phyloP scores from a whole-genome alignment of 2,113 vertebrate genomes.

The Scolopax mira region DNA sequence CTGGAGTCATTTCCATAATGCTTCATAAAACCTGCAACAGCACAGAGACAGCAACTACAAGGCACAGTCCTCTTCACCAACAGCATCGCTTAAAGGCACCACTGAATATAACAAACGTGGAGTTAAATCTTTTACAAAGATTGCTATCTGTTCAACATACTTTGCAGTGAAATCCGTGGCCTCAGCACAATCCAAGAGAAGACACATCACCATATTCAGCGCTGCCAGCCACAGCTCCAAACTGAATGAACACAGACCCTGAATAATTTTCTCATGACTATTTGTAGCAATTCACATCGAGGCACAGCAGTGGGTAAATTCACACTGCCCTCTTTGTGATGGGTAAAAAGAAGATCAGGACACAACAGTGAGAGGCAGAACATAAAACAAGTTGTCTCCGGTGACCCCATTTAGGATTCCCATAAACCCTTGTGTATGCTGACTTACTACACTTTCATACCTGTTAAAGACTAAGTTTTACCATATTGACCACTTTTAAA shows the following conservation, averaged over 20 bases:
- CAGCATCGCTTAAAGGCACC: not conserved
- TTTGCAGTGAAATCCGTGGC: not conserved
- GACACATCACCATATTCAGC: not conserved
- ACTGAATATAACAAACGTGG: not conserved
- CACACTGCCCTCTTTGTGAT: not conserved
- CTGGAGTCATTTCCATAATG: not conserved
- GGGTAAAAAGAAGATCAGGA: not conserved
- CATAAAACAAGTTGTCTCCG: not conserved
- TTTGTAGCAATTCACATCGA: not conserved
- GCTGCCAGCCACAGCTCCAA: not conserved
- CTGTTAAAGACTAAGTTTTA: not conserved
- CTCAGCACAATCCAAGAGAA: not conserved
- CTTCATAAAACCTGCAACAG: not conserved
- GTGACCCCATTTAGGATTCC: not conserved
- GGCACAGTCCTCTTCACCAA: not conserved
- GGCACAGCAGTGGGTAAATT: not conserved
- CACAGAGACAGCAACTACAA: not conserved
- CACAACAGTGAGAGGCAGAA: not conserved
- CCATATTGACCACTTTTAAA: not conserved
- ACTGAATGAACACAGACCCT: not conserved
- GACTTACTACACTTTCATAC: not conserved
- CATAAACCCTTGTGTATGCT: not conserved
- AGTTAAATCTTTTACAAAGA: not conserved
- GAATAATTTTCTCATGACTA: not conserved
- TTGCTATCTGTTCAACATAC: not conserved